Evolutionary conservation across 2,797 vertebrate genomes (phyloP).

Genomic region (Holocentrus rufus): DNA sequence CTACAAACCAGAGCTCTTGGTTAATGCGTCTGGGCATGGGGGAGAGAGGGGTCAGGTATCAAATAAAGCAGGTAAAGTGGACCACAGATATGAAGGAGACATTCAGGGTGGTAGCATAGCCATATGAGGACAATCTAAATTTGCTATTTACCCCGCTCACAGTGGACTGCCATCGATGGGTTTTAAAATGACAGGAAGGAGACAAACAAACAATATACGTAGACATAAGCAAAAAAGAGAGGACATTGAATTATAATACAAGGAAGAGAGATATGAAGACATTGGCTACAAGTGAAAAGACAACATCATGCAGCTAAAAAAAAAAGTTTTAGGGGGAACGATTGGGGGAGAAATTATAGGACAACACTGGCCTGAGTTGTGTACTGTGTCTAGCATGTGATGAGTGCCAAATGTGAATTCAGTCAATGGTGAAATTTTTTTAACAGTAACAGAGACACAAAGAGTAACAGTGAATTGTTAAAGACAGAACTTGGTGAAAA

Average conservation of each 20-base stretch:
- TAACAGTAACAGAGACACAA: constrained; percentile 54
- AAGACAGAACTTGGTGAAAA: constrained; percentile 68
- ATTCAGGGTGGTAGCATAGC: constrained; percentile 75
- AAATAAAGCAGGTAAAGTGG: constrained; percentile 66
- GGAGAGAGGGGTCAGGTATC: constrained; percentile 25
- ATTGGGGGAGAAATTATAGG: constrained; percentile 11
- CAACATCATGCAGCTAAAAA: constrained; percentile 77
- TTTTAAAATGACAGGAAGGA: constrained; percentile 83
- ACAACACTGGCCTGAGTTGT: constrained; percentile 21
- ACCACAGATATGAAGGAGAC: constrained; percentile 68
- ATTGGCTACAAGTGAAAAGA: constrained; percentile 66
- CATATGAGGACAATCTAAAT: constrained; percentile 79
- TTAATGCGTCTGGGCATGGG: constrained; percentile 55
- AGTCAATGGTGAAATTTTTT: constrained; percentile 39
- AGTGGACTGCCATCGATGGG: constrained; percentile 91
- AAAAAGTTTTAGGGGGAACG: constrained; percentile 47
- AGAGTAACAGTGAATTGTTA: constrained; percentile 70
- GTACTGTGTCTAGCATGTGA: constrained; percentile 31
- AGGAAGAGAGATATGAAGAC: constrained; percentile 73
- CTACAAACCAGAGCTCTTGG: constrained; percentile 54
- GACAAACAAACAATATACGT: constrained; percentile 82
- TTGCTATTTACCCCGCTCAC: constrained; percentile 94
- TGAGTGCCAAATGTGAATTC: constrained; percentile 45
- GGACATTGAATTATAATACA: constrained; percentile 80
- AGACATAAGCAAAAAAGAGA: constrained; percentile 83